Evolutionary conservation across 2,888 invertebrate species (phyloP).

Genomic region (Gymnoscelis rufifasciata): DNA sequence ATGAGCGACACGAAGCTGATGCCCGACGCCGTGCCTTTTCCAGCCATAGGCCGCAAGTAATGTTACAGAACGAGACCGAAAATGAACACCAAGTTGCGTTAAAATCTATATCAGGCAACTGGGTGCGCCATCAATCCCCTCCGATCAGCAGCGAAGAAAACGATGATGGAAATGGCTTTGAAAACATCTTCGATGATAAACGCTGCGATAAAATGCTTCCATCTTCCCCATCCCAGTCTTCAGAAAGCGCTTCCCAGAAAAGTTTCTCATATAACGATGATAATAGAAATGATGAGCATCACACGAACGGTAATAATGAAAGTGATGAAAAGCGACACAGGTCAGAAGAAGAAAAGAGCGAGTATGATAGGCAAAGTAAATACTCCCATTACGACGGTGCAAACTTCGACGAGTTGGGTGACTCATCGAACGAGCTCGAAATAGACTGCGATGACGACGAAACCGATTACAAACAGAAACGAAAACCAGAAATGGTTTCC

Average conservation of each 20-base stretch:
- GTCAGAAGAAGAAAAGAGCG: constrained; percentile 57
- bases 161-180: constrained; percentile 89
- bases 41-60: constrained; percentile 59
- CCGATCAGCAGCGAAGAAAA: constrained; percentile 83
- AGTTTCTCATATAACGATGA: constrained; percentile 79
- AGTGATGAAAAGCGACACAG: constrained; percentile 43
- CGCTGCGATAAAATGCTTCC: constrained; percentile 83
- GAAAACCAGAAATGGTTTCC: constrained; percentile 71
- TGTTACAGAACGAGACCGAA: too few relatives aligned
- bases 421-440: constrained; percentile 88
- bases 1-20: constrained; percentile 58
- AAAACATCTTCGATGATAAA: constrained; percentile 91
- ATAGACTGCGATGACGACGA: constrained; percentile 83
- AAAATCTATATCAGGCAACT: constrained; percentile 91
- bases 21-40: constrained; percentile 47
- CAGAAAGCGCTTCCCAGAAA: constrained; percentile 81
- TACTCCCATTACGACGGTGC: constrained; percentile 83
- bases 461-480: constrained; percentile 68
- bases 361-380: constrained; percentile 67
- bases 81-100: constrained; percentile 91
- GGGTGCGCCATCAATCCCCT: constrained; percentile 84
- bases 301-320: constrained; percentile 45
- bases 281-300: constrained; percentile 14
- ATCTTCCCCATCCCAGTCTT: constrained; percentile 81
- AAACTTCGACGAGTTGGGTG: constrained; percentile 87